A percentile compares a stretch with the other conserved stretches of the same genome.
Conservation (phyloP, 1,140 invertebrate genomes). For the Caerostris darwini region DNA sequence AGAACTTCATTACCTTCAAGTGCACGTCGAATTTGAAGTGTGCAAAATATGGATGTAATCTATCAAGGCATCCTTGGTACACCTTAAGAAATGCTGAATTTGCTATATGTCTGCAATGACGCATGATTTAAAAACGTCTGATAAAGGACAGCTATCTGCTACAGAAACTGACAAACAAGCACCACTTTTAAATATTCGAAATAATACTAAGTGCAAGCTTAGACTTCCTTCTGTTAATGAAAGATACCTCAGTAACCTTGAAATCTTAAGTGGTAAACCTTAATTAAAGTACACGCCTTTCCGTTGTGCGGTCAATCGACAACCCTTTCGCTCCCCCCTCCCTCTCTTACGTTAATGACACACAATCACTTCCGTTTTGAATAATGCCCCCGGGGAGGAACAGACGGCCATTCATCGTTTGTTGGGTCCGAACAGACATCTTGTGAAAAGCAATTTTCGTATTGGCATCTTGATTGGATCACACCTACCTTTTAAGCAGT, state of each 20-base stretch:
- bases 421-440: background rate
- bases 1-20: too few relatives aligned
- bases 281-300: background rate
- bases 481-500: background rate
- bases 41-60: background rate
- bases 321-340: background rate
- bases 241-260: background rate
- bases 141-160: background rate
- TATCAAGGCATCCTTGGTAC: background rate
- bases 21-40: too few relatives aligned
- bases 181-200: background rate
- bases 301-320: background rate
- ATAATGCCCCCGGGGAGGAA: background rate
- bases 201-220: background rate
- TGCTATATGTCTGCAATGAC: background rate
- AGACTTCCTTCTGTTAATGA: background rate
- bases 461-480: constrained; percentile 1
- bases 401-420: background rate
- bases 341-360: constrained; percentile 3
- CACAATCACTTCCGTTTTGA: constrained; percentile 14
- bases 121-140: too few relatives aligned
- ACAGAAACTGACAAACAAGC: background rate
- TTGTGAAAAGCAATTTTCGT: background rate
- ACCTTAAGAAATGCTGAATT: background rate
- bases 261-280: background rate